phyloP scores from a whole-genome alignment of 2,113 vertebrate species.

The Aplodontia rufa region DNA sequence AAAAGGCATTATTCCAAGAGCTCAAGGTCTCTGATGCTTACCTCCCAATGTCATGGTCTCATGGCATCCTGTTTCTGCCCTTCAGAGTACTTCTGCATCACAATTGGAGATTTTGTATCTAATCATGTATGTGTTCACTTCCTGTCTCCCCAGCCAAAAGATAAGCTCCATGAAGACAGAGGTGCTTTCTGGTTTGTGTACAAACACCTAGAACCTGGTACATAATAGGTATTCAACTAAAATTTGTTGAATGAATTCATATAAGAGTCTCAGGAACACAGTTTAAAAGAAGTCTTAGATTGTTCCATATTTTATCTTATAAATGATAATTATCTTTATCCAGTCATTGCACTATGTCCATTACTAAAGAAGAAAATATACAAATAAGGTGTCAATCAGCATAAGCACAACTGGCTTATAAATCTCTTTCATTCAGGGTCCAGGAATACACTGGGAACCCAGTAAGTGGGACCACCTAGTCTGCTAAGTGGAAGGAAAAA shows the following conservation, averaged over 20 bases:
- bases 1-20: background rate
- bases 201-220: background rate
- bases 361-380: background rate
- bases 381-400: background rate
- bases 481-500: background rate
- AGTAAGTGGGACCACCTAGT: background rate
- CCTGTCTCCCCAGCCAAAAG: background rate
- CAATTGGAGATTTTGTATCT: background rate
- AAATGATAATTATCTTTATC: background rate
- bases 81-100: background rate
- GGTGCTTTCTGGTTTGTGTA: background rate
- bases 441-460: background rate
- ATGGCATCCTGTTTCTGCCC: background rate
- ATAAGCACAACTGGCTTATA: background rate
- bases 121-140: background rate
- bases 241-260: background rate
- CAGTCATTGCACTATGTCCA: background rate
- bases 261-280: background rate
- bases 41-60: background rate
- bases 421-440: background rate
- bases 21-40: background rate
- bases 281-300: background rate
- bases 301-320: background rate
- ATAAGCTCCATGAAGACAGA: background rate
- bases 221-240: background rate